Percentiles rank a stretch among this genome's conserved stretches.
phyloP scores from a whole-genome alignment of 1,140 invertebrate species.

The Drosophila nigrodunni region DNA sequence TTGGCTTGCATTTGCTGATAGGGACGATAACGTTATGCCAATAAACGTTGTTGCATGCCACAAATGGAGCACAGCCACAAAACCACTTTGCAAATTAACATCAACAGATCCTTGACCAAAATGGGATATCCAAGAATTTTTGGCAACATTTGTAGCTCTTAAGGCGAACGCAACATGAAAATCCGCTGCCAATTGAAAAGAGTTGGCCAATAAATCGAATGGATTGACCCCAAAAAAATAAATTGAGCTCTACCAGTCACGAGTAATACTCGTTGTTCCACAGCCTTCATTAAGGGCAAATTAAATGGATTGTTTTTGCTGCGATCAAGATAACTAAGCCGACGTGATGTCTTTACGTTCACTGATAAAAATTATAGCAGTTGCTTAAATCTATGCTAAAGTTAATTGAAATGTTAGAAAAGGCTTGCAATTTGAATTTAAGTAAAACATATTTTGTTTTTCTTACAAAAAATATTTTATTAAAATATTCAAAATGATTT shows the following conservation, averaged over 20 bases:
- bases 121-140: background rate
- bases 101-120: conserved; percentile 25
- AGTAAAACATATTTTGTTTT: too few relatives aligned
- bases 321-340: conserved; percentile 76
- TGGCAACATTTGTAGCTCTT: conserved; percentile 28
- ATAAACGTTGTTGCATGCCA: conserved; percentile 3
- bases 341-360: conserved; percentile 40
- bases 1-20: conserved; percentile 5
- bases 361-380: too few relatives aligned
- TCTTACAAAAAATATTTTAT: too few relatives aligned
- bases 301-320: conserved; percentile 75
- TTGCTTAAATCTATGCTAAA: too few relatives aligned
- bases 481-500: too few relatives aligned
- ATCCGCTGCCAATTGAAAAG: conserved; percentile 45
- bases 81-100: conserved; percentile 42
- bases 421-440: too few relatives aligned
- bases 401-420: too few relatives aligned
- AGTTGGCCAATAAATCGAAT: conserved; percentile 40
- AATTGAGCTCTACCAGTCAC: background rate
- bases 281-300: conserved; percentile 69
- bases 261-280: background rate
- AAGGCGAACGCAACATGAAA: conserved; percentile 42
- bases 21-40: conserved; percentile 9
- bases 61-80: conserved; percentile 7
- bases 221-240: conserved; percentile 17